Percentiles rank a stretch among this genome's conserved stretches.
Evolutionary conservation across 2,113 vertebrate genomes (phyloP).

Genomic region (Sylvicapra grimmia): DNA sequence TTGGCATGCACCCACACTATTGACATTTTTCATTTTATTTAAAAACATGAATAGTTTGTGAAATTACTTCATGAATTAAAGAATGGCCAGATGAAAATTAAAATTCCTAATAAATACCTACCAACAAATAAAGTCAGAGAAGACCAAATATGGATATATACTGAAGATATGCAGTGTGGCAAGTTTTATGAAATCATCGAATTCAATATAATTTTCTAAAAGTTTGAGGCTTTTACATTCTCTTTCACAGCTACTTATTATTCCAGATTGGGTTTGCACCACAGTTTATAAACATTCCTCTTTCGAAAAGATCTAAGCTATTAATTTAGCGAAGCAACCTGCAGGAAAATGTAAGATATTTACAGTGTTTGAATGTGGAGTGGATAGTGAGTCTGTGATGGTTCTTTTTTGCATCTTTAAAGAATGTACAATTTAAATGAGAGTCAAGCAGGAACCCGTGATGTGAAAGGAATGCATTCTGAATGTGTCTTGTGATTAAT

Average conservation of each 20-base stretch:
- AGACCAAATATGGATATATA: not conserved
- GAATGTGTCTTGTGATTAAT: not conserved
- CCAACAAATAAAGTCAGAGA: not conserved
- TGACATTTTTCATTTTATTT: not conserved
- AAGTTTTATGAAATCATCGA: not conserved
- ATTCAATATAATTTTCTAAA: not conserved
- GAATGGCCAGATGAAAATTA: not conserved
- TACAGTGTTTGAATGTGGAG: no score
- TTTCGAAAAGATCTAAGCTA: not conserved
- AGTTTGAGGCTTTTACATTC: not conserved
- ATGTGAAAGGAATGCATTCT: not conserved
- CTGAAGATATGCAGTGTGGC: not conserved
- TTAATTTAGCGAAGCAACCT: not conserved
- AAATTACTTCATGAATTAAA: not conserved
- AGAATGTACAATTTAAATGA: not conserved
- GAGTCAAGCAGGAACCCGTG: no score
- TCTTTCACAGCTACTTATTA: not conserved
- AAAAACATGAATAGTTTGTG: not conserved
- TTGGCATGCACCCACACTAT: not conserved
- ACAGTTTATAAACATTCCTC: not conserved
- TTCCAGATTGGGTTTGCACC: not conserved
- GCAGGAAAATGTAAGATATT: rapidly evolving
- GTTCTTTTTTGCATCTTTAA: not conserved
- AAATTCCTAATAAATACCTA: not conserved
- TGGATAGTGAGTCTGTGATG: no score